Evolutionary conservation across 2,888 invertebrate genomes (phyloP).

Genomic region (Limnephilus rhombicus): DNA sequence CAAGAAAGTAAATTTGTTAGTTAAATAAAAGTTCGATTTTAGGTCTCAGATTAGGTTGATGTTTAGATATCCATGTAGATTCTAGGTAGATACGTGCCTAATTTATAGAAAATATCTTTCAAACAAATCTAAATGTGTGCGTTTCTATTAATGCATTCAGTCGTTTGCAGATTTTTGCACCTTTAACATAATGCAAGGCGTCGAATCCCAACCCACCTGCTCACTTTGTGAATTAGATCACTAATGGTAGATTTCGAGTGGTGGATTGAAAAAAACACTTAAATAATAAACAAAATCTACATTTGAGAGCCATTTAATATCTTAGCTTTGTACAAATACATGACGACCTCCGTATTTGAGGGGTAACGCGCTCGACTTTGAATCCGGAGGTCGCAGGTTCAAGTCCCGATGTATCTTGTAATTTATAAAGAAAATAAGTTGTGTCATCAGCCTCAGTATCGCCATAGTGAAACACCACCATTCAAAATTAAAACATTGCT

Average conservation of each 20-base stretch:
- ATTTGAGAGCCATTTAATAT: not conserved
- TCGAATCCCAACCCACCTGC: not conserved
- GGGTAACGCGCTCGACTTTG: too few species aligned
- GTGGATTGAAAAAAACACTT: not conserved
- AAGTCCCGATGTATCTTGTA: too few species aligned
- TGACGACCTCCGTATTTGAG: too few species aligned
- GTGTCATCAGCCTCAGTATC: too few species aligned
- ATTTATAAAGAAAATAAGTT: too few species aligned
- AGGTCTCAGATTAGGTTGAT: too few species aligned
- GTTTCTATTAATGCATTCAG: not conserved
- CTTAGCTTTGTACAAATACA: not conserved
- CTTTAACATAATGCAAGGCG: not conserved
- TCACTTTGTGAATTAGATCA: not conserved
- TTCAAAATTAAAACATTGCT: too few species aligned
- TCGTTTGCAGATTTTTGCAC: not conserved
- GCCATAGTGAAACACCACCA: too few species aligned
- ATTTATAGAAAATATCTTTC: not conserved
- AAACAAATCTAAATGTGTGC: not conserved
- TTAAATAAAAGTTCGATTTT: too few species aligned
- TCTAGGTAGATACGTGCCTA: not conserved
- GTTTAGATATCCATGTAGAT: too few species aligned
- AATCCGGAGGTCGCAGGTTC: too few species aligned
- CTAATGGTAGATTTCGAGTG: not conserved
- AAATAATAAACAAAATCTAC: not conserved
- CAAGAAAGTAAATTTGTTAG: too few species aligned